These are phyloP conservation scores for Corythaixoides concolor DNA, from an alignment of 2,113 vertebrate species.

Conservation along the genomic window DNA sequence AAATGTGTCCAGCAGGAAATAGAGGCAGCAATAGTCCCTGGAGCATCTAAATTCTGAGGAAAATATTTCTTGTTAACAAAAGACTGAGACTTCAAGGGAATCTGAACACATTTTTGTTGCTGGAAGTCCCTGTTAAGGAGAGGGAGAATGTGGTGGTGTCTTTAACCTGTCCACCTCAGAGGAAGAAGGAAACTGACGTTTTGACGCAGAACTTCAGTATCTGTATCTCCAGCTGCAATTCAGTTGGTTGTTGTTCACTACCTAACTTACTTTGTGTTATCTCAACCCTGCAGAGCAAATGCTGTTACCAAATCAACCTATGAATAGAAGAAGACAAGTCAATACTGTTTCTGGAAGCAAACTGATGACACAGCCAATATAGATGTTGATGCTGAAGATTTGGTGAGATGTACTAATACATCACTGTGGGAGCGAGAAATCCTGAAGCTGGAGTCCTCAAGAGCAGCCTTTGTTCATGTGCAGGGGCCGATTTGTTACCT, in stretches of 20 bases:
- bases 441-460: neutral
- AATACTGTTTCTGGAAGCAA: neutral
- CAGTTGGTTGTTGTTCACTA: neutral
- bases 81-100: neutral
- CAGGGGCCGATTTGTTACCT: neutral
- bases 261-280: neutral
- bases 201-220: neutral
- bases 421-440: neutral
- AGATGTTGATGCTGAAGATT: neutral
- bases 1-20: neutral
- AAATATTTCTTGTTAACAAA: neutral
- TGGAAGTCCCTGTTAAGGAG: neutral
- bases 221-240: neutral
- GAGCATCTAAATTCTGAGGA: neutral
- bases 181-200: neutral
- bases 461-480: neutral
- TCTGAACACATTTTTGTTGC: neutral
- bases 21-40: neutral
- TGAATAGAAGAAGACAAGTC: neutral
- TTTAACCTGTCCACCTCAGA: neutral
- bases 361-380: neutral
- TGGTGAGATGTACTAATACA: neutral
- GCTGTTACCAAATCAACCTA: neutral
- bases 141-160: neutral
- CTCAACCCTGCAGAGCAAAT: neutral